A percentile compares a stretch with the other conserved stretches of the same genome.
Conservation (phyloP, 2,113 vertebrate genomes). For the Enhydra lutris region DNA sequence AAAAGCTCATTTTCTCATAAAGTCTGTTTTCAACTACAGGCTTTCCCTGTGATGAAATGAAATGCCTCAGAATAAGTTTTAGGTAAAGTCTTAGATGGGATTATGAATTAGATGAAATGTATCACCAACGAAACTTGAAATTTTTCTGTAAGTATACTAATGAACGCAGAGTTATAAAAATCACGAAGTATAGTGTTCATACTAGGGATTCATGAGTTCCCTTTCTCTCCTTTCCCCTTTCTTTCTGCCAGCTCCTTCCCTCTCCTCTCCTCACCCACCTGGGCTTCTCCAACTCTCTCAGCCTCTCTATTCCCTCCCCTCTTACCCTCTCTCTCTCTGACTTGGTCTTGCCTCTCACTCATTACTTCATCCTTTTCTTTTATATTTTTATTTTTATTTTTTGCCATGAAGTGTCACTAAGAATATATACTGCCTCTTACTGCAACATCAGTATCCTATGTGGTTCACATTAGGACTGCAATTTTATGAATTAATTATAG, state of each 20-base stretch:
- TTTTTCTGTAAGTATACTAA: background rate
- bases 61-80: background rate
- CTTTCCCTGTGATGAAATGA: background rate
- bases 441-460: background rate
- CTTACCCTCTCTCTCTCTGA: background rate
- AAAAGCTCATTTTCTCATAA: background rate
- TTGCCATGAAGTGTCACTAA: background rate
- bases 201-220: accelerated
- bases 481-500: background rate
- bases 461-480: background rate
- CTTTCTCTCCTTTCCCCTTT: background rate
- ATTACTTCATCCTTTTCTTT: background rate
- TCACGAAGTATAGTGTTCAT: background rate
- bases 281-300: background rate
- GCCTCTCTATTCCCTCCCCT: accelerated
- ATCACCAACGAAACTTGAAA: background rate
- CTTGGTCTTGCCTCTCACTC: background rate
- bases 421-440: background rate
- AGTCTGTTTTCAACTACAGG: background rate
- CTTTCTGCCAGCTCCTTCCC: background rate
- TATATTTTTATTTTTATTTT: background rate
- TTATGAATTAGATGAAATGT: background rate
- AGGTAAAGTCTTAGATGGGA: background rate
- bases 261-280: accelerated
- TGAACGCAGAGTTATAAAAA: background rate